Base-by-base conservation (phyloP, 2,888 invertebrate species). In the Drosophila gaucha region DNA sequence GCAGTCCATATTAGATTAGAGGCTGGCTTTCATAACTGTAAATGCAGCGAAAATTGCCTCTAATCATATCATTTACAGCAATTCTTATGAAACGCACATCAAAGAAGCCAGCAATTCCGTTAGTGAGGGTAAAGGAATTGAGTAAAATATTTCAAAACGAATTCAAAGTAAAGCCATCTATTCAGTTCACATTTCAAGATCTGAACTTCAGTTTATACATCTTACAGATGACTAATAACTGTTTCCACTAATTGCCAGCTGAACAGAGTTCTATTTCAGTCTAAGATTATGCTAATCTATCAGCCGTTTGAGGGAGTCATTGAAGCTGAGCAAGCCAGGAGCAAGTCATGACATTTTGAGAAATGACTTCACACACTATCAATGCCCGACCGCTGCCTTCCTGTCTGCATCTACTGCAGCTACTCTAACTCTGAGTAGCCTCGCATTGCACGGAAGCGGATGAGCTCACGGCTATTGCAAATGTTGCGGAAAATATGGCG, bases 401-500 rank as follows among this genome's bases (percentile, higher is more conserved):
- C 58, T 60, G 67, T 57, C 49, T 41, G 62, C 57, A 35, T 57
- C 49, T 41, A 57, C 57, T 33, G 51, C n/a, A 36, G 41, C 16
- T n/a, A 38, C 36, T 9, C 9, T 49, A 14, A 26, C 18, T 30
- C n/a, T 51, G 39, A 59, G 59, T 64, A 51, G 31, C 41, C 22
- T 36, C 43, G 35, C 52, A 36, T 51, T 46, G 33, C 67, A 44
- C 46, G 55, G 52, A 56, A 65, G 67, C 62, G 64, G 67, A 71
- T 65, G 75, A 67, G 74, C 78, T 68, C 31, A 66, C 73, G 82
- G 78, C 71, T 67, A 78, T 82, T 64, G 86, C 85, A 89, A 89
- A 89, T 89, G 89, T 87, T 71, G 88, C 89, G 80, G 82, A 86
- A 89, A 88, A 88, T 89, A 89, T 89, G 89, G 89, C 86, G 88